phyloP scores from a whole-genome alignment of 1,140 invertebrate species.

The Nymphalis io region DNA sequence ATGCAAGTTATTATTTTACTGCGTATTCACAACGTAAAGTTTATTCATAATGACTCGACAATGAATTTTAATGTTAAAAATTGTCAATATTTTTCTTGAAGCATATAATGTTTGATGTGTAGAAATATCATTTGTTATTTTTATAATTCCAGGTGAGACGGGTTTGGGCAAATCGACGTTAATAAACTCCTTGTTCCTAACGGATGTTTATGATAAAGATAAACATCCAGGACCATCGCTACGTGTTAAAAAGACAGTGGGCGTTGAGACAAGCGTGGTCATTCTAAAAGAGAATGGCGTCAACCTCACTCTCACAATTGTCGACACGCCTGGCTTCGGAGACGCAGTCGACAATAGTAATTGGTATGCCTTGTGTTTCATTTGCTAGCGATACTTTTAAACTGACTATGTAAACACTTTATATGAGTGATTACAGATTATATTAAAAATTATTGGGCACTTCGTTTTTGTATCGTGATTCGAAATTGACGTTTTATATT shows the following conservation, averaged over 20 bases:
- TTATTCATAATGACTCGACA: background rate
- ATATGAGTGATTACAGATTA: no score
- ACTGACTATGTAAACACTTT: background rate
- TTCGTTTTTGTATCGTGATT: no score
- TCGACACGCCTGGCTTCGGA: slow-evolving; percentile 99
- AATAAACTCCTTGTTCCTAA: slow-evolving; percentile 99
- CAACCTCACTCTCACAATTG: slow-evolving; percentile 94
- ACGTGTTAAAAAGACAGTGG: slow-evolving; percentile 94
- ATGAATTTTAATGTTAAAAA: background rate
- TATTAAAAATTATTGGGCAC: no score
- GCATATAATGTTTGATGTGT: background rate
- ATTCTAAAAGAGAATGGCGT: slow-evolving; percentile 95
- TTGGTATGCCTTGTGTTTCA: slow-evolving; percentile 80
- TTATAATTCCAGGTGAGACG: slow-evolving; percentile 88
- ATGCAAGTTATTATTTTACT: slow-evolving; percentile 18
- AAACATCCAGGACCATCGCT: slow-evolving; percentile 93
- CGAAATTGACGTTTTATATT: no score
- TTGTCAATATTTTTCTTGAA: background rate
- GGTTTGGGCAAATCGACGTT: slow-evolving; percentile 99
- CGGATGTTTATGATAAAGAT: slow-evolving; percentile 96
- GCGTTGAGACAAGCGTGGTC: slow-evolving; percentile 96
- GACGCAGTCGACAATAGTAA: slow-evolving; percentile 99
- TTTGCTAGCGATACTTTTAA: background rate
- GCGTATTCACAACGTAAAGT: background rate
- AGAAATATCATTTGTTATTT: no score